Conservation (phyloP, 2,888 invertebrate genomes). For the Mesorhabditis belari region DNA sequence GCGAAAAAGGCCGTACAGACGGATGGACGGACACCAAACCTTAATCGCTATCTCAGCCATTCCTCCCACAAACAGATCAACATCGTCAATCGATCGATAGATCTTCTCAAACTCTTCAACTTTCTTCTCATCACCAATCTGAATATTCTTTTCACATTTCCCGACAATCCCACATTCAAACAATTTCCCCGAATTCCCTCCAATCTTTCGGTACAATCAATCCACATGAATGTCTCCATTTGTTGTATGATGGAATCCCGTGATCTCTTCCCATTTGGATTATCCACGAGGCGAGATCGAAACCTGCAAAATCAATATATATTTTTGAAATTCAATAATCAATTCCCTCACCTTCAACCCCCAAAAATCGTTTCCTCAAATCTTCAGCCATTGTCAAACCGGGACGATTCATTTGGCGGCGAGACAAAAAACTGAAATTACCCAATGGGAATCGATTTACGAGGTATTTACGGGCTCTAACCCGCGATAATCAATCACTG, state of each 20-base stretch:
- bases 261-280: constrained; percentile 48
- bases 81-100: constrained; percentile 41
- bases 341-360: constrained; percentile 16
- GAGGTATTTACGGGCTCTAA: too few relatives aligned
- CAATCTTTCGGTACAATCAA: background rate
- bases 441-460: too few relatives aligned
- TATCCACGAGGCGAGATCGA: constrained; percentile 46
- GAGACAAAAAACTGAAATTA: constrained; percentile 36
- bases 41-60: constrained; percentile 46
- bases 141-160: background rate
- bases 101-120: constrained; percentile 15
- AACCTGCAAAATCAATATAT: constrained; percentile 14
- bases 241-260: constrained; percentile 39
- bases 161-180: background rate
- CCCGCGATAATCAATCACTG: too few relatives aligned
- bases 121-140: background rate
- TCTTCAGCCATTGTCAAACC: constrained; percentile 36
- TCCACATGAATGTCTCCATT: constrained; percentile 40
- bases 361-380: constrained; percentile 36
- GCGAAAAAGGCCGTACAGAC: too few relatives aligned
- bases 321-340: constrained; percentile 14
- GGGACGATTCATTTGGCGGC: constrained; percentile 31
- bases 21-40: too few relatives aligned
- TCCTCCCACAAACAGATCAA: constrained; percentile 51
- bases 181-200: background rate